Evolutionary conservation across 1,140 invertebrate genomes (phyloP).

Genomic region (silkworm (Bombyx mori)): DNA sequence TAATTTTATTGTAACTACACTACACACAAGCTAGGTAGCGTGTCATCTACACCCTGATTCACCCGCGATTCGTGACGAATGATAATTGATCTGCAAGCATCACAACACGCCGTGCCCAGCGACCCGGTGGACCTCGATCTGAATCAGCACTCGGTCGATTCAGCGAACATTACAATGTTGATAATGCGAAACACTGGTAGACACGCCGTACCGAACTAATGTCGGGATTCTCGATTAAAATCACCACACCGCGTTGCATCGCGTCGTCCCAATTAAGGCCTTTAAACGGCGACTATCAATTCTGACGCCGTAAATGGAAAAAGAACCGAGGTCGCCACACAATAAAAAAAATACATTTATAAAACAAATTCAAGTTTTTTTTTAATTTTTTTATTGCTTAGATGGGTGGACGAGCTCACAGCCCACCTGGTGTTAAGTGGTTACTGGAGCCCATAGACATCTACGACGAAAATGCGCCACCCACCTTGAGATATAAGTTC

Average conservation of each 20-base stretch:
- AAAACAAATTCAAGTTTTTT: too few relatives aligned
- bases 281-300: slow-evolving; percentile 38
- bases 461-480: too few relatives aligned
- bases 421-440: too few relatives aligned
- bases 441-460: too few relatives aligned
- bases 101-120: slow-evolving; percentile 25
- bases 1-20: background rate
- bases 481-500: too few relatives aligned
- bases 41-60: slow-evolving; percentile 25
- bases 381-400: too few relatives aligned
- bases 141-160: slow-evolving; percentile 45
- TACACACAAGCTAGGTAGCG: slow-evolving; percentile 17
- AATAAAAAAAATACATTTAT: slow-evolving; percentile 27
- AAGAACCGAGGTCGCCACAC: slow-evolving; percentile 34
- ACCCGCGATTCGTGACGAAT: slow-evolving; percentile 30
- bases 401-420: too few relatives aligned
- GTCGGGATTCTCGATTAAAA: slow-evolving; percentile 17
- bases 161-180: slow-evolving; percentile 32
- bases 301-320: slow-evolving; percentile 39
- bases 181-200: slow-evolving; percentile 26
- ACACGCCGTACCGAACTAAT: background rate
- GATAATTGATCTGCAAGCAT: slow-evolving; percentile 31
- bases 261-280: slow-evolving; percentile 35
- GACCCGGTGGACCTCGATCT: slow-evolving; percentile 51
- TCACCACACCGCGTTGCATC: slow-evolving; percentile 25